Evolutionary conservation across 2,113 vertebrate species (phyloP).

Genomic region (Cryptoleucopteryx plumbea): DNA sequence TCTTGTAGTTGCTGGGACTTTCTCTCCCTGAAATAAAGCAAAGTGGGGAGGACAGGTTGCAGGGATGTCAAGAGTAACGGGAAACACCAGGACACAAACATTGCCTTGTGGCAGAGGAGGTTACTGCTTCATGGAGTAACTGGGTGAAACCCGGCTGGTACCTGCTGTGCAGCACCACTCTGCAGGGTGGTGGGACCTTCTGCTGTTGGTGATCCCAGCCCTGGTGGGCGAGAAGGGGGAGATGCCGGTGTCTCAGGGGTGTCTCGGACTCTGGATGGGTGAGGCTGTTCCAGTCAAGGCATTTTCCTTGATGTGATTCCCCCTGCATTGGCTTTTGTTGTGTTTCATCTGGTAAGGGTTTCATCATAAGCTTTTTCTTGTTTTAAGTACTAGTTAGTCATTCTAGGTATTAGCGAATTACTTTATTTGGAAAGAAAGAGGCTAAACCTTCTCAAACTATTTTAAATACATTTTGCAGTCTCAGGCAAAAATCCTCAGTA

Average conservation of each 20-base stretch:
- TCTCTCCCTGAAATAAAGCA: neutral
- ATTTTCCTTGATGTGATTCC: neutral
- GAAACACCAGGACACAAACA: fast-evolving
- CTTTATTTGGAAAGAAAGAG: neutral
- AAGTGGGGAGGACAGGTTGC: neutral
- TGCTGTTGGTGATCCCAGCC: neutral
- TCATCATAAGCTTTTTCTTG: neutral
- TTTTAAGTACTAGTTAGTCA: neutral
- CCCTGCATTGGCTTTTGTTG: neutral
- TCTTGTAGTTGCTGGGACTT: neutral
- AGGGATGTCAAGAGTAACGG: neutral
- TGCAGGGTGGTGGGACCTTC: neutral
- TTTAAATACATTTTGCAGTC: neutral
- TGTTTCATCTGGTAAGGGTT: neutral
- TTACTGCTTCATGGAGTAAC: neutral
- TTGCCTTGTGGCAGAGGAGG: neutral
- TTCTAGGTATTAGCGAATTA: neutral
- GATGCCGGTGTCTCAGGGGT: neutral
- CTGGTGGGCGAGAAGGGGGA: neutral
- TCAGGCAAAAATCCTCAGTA: neutral
- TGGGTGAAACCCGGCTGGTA: neutral
- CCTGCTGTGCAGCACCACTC: neutral
- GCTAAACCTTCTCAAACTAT: neutral
- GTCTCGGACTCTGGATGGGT: neutral
- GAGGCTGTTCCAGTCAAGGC: neutral